phyloP scores from a whole-genome alignment of 2,113 vertebrate species.

The Onychostruthus taczanowskii region DNA sequence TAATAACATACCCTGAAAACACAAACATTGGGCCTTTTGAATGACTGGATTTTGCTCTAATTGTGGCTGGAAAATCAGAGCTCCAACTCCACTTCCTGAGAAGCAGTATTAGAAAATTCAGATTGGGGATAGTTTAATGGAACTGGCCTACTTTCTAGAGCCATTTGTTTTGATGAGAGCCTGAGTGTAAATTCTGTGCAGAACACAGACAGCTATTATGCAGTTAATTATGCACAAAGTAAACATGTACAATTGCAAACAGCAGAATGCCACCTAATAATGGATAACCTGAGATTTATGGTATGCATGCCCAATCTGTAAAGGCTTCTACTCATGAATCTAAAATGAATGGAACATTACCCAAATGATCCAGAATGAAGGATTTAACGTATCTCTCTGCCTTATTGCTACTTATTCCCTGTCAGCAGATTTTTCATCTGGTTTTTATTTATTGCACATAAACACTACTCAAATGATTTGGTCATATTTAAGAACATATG shows the following conservation, averaged over 20 bases:
- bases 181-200: slow-evolving; percentile 66
- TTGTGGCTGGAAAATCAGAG: slow-evolving; percentile 12
- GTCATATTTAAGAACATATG: slow-evolving; percentile 80
- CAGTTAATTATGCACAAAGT: slow-evolving; percentile 83
- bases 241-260: slow-evolving; percentile 80
- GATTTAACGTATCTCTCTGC: slow-evolving; percentile 82
- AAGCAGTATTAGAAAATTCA: slow-evolving; percentile 53
- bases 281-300: slow-evolving; percentile 82
- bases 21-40: background rate
- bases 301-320: slow-evolving; percentile 76
- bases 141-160: slow-evolving; percentile 71
- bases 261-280: slow-evolving; percentile 78
- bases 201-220: slow-evolving; percentile 75
- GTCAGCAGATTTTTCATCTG: slow-evolving; percentile 86
- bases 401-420: slow-evolving; percentile 82
- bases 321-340: slow-evolving; percentile 81
- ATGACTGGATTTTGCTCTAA: background rate
- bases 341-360: slow-evolving; percentile 88
- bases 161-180: slow-evolving; percentile 69
- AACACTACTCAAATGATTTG: slow-evolving; percentile 79
- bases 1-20: slow-evolving; percentile 40
- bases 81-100: background rate
- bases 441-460: slow-evolving; percentile 80
- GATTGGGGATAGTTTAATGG: slow-evolving; percentile 61
- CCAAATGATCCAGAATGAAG: slow-evolving; percentile 86